A percentile compares a stretch with the other conserved stretches of the same genome.
phyloP scores from a whole-genome alignment of 2,888 invertebrate genomes.

The Pelosia muscerda region DNA sequence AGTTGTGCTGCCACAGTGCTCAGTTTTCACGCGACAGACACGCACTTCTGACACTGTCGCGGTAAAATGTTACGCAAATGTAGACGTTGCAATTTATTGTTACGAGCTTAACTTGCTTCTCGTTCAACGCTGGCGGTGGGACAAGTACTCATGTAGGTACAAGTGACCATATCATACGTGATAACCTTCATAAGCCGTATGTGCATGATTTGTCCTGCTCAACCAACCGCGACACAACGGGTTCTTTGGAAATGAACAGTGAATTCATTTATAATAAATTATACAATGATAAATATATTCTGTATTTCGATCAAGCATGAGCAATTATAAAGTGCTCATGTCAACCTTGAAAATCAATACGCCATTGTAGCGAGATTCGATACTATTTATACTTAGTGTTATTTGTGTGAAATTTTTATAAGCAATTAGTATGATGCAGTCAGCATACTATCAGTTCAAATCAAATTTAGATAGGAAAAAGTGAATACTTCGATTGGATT shows the following conservation, averaged over 20 bases:
- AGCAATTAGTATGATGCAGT: too few species aligned
- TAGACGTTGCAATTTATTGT: not conserved
- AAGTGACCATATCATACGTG: conserved; percentile 18
- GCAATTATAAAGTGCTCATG: not conserved
- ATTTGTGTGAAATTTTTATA: too few species aligned
- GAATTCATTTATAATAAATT: not conserved
- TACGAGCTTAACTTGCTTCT: not conserved
- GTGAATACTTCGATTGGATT: too few species aligned
- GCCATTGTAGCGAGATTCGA: not conserved
- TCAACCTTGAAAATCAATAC: not conserved
- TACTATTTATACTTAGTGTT: too few species aligned
- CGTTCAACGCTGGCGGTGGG: not conserved
- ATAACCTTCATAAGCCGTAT: conserved; percentile 38
- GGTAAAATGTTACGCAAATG: too few species aligned
- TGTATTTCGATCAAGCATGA: not conserved
- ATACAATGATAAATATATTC: not conserved
- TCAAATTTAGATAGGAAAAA: too few species aligned
- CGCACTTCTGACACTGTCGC: too few species aligned
- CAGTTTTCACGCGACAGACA: too few species aligned
- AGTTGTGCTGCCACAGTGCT: too few species aligned
- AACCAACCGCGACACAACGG: conserved; percentile 1
- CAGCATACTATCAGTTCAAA: too few species aligned
- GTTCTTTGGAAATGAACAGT: not conserved
- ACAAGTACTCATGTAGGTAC: not conserved
- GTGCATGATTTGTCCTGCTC: conserved; percentile 44